Evolutionary conservation across 1,140 invertebrate genomes (phyloP).

Genomic region (Rhopalosiphum maidis): DNA sequence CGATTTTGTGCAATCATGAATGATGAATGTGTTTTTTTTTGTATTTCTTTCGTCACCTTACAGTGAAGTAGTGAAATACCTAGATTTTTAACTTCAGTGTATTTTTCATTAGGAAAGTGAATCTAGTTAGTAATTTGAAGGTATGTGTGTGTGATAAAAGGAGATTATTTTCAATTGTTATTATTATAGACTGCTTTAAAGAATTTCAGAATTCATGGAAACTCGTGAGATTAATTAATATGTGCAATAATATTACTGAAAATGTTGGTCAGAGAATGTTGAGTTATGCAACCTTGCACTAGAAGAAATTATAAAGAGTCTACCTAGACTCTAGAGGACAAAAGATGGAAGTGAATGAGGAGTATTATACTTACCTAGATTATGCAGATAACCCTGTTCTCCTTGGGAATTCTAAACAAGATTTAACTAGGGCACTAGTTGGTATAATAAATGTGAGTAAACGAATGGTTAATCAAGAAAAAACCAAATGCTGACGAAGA

Average conservation of each 20-base stretch:
- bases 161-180: no score
- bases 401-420: neutral
- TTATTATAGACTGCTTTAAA: neutral
- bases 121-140: no score
- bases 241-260: neutral
- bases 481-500: neutral
- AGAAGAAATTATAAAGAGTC: slow-evolving; percentile 26
- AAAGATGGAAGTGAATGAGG: slow-evolving; percentile 9
- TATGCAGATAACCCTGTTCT: neutral
- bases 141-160: no score
- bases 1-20: no score
- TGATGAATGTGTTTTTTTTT: no score
- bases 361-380: neutral
- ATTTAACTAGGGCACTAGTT: slow-evolving; percentile 12
- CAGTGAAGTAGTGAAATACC: no score
- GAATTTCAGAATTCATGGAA: neutral
- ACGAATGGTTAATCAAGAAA: neutral
- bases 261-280: neutral
- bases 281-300: neutral
- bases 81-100: no score
- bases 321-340: neutral
- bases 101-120: no score
- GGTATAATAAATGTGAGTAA: neutral
- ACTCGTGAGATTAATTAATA: slow-evolving; percentile 11
- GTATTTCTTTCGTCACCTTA: no score